Conservation (phyloP, 2,888 invertebrate species). For the Osmoderma eremita region DNA sequence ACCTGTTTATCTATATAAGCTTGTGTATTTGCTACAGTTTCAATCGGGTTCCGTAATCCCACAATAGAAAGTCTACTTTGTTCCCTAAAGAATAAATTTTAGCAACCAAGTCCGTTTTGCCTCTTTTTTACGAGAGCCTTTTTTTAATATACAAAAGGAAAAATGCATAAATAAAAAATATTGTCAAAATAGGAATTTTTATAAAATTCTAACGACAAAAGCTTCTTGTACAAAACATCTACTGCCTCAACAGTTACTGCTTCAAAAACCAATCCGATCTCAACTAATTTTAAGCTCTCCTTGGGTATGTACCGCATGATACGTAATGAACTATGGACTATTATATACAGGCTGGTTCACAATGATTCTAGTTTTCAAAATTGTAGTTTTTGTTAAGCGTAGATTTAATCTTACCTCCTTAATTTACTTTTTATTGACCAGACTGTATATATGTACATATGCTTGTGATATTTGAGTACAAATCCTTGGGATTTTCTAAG, state of each 20-base stretch:
- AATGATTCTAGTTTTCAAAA: too few species aligned
- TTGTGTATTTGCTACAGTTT: conserved; percentile 48
- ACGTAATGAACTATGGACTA: neutral
- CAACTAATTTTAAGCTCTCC: neutral
- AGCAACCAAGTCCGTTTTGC: too few species aligned
- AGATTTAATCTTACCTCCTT: too few species aligned
- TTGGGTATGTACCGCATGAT: neutral
- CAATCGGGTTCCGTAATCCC: conserved; percentile 52
- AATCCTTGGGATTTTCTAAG: neutral
- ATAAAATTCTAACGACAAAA: conserved; percentile 15
- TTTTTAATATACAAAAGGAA: too few species aligned
- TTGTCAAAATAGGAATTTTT: neutral
- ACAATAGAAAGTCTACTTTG: conserved; percentile 14
- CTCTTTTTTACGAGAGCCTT: too few species aligned
- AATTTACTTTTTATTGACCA: too few species aligned
- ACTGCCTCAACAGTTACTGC: conserved; percentile 17
- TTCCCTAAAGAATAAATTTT: conserved; percentile 40
- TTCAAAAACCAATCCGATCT: neutral
- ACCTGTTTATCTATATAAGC: conserved; percentile 31
- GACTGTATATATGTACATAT: neutral
- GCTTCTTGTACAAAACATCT: conserved; percentile 25
- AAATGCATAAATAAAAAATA: conserved; percentile 1
- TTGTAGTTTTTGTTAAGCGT: too few species aligned
- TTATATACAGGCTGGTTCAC: neutral
- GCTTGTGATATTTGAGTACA: conserved; percentile 1